These are phyloP conservation scores for Monodelphis domestica DNA, from an alignment of 2,797 vertebrate species.

Conservation along the genomic window DNA sequence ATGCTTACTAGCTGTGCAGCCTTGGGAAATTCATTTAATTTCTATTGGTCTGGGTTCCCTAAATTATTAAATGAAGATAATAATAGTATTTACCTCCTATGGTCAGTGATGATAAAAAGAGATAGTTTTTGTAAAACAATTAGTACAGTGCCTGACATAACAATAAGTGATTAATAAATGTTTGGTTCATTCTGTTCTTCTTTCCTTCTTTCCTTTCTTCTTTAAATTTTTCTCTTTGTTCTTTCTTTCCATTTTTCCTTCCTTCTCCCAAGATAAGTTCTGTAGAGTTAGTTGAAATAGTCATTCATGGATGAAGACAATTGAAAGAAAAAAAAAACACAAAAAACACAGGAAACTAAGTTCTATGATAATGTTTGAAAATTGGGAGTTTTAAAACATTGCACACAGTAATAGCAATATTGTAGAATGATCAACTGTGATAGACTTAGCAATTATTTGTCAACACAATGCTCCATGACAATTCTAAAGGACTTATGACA, in stretches of 20 bases:
- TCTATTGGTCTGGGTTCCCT: not conserved
- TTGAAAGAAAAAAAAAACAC: not conserved
- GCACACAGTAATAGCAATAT: too few relatives aligned
- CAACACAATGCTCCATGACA: too few relatives aligned
- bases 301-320: too few relatives aligned
- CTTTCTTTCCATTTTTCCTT: too few relatives aligned
- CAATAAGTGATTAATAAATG: not conserved
- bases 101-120: not conserved
- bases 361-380: not conserved
- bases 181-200: not conserved
- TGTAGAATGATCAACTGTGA: too few relatives aligned
- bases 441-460: too few relatives aligned
- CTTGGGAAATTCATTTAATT: not conserved
- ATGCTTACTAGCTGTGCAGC: not conserved
- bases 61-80: not conserved
- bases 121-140: not conserved
- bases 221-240: not conserved
- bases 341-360: not conserved
- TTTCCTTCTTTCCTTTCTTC: not conserved
- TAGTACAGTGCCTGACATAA: not conserved
- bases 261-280: not conserved
- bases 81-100: not conserved
- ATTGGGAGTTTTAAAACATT: not conserved
- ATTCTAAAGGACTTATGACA: too few relatives aligned
- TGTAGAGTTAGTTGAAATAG: not conserved